Evolutionary conservation across 2,888 invertebrate species (phyloP), one percentile per base, ranked within the genome.

Genomic region (Drosophila quasianomalipes): DNA sequence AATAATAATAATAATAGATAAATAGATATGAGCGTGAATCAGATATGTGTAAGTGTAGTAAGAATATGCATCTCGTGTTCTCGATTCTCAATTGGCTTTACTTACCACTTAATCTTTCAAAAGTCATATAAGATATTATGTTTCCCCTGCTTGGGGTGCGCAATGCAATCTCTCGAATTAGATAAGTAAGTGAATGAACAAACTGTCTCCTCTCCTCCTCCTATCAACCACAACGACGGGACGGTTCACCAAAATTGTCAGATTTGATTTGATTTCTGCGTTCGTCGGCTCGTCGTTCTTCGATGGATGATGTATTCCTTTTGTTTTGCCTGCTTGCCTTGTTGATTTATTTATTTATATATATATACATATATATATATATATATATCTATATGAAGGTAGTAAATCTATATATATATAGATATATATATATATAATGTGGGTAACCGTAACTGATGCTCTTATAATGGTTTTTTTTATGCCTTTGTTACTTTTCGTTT

Each of bases 81-180:
- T 44, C 35, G 44, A 53, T 14, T 9, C 16, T 26, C 44, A 60
- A 76, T 74, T 75, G 55, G 16, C 35, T 53, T 37, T 75, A 95
- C 96, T 96, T 93, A 97, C 97, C 97, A 97, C 95, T 96, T 95
- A 95, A 96, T 96, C 96, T 97, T 97, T 96, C 97, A 97, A 97
- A 97, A 97, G 97, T 97, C 97, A 97, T 97, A 97, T 97, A 97
- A 97, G 97, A 97, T 92, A 91, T 91, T 92, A 85, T 92, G 89
- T 91, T 82, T 93, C 91, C 92, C 93, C 92, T 92, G 91, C 91
- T 90, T 92, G 92, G 93, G 93, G 91, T 92, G 92, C 87, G 89
- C 88, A 89, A 89, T 88, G 77, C 83, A 83, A 84, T 88, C 90
- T 92, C 91, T 88, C 90, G 90, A 92, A 92, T 91, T 79, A 81